Base-by-base conservation (phyloP, 92 coral and sea anemone species). In the Zoanthus solanderi region DNA sequence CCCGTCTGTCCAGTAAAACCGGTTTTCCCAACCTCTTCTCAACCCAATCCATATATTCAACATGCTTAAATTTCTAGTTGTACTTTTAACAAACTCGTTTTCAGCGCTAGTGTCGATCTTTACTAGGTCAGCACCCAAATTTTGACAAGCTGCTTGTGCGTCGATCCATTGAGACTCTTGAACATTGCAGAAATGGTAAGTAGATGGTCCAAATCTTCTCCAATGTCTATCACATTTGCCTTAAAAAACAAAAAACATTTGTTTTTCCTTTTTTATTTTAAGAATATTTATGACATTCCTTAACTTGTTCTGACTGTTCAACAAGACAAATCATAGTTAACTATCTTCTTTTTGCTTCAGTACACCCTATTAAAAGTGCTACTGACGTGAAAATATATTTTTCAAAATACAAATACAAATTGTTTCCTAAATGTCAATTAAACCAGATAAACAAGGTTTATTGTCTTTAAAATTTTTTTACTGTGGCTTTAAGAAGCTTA, bases 1-100 rank as follows among this genome's bases (percentile, higher is more conserved):
- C 37, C 76, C 86, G 45, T 82, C 86, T 37, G 18, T 12, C 85
- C 85, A 80, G 85, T 80, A 57, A 50, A 80, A 80, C 85, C 34
- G 29, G 32, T 57, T 80, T 23, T 80, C 29, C 54, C 54, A 45
- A 31, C 30, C 52, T 46, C 85, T 65, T 46, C 44, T 57, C 37
- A 80, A 44, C 0, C 85, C 85, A 5, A 80, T 72, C 85, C 85
- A 80, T 17, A 17, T 42, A 2, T 37, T 54, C 9, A 7, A 15
- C 8, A 28, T 52, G 44, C 50, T 66, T 0, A 53, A 8, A 32
- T 17, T 45, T 56, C 58, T 67, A 16, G 54, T 31, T 18, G 63
- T 15, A 8, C 18, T 53, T 28, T 6, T 42, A 7, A 61, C 47
- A 15, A 80, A 80, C 84, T 78, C 69, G 5, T 78, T 78, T 78